A percentile compares a stretch with the other conserved stretches of the same genome.
Evolutionary conservation across 1,140 invertebrate genomes (phyloP).

Genomic region (Drosophila pseudoananassae): DNA sequence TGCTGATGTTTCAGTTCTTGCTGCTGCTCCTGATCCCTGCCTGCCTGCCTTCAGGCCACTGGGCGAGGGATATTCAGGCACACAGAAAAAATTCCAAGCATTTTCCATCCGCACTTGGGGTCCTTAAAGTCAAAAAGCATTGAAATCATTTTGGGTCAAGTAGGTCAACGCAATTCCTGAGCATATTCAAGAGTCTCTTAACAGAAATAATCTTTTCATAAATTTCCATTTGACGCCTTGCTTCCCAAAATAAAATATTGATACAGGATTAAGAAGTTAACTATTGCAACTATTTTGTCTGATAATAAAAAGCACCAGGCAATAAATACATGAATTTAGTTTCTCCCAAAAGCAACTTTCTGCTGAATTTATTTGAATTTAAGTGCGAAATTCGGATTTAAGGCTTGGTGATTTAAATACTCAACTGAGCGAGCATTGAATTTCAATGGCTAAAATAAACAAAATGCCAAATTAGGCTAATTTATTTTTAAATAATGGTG

Average conservation of each 20-base stretch:
- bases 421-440: background rate
- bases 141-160: slow-evolving; percentile 32
- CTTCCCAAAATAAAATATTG: background rate
- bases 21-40: background rate
- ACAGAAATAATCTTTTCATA: background rate
- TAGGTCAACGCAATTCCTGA: slow-evolving; percentile 18
- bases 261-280: background rate
- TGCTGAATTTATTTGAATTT: background rate
- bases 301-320: slow-evolving; percentile 1
- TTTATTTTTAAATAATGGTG: background rate
- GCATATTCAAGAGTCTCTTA: background rate
- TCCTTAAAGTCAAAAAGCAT: slow-evolving; percentile 12
- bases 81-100: slow-evolving; percentile 45
- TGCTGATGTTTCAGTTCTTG: slow-evolving; percentile 2
- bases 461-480: background rate
- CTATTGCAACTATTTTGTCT: background rate
- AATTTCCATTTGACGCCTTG: slow-evolving; percentile 1
- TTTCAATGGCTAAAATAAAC: background rate
- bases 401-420: background rate
- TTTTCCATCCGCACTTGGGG: slow-evolving; percentile 13
- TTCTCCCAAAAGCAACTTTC: background rate
- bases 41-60: slow-evolving; percentile 33
- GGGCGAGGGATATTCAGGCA: slow-evolving; percentile 69
- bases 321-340: background rate
- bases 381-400: background rate